Evolutionary conservation across 2,113 vertebrate species (phyloP), one percentile per base, ranked within the genome.

Genomic region (Gavia stellata): DNA sequence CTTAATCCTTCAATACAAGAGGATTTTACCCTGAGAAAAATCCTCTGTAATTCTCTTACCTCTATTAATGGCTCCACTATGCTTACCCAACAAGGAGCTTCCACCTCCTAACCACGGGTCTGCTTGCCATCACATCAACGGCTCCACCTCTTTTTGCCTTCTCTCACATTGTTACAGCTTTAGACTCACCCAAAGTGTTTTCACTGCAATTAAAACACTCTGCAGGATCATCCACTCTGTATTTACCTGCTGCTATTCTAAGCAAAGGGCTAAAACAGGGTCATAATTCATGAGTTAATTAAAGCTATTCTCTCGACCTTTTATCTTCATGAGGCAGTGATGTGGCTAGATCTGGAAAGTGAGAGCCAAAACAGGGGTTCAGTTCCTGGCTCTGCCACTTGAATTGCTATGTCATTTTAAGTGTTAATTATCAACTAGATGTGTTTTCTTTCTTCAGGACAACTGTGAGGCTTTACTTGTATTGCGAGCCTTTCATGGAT

Each of bases 21-120:
- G 47, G 44, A 91, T 90, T 95, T 94, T 80, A 77, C 24, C 17
- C 49, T 50, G 45, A 82, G 62, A 88, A 96, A 80, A 96, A 88
- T 85, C 63, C 26, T 84, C 14, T 28, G 18, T 79, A 90, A 92
- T 90, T 94, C 40, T 85, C 47, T 91, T 88, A 73, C 34, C 36
- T 77, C 62, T 92, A 50, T 62, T 90, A 94, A 93, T 62, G 62
- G 20, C n/a, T 82, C 19, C 67, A 53, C 38, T 36, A 62, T 42
- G 29, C 53, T 82, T 68, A 82, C 18, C 2, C 3, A 53, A 74
- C n/a, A 49, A 56, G 17, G 12, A 82, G 5, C 12, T 95, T 90
- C 53, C 15, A 68, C 14, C 20, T 68, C 58, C 34, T 55, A 88
- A 49, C 36, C 31, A 71, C 7, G 12, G 6, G 7, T 52, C 65